These are phyloP conservation scores for Malacoraja senta DNA, from an alignment of 2,797 vertebrate species.

Conservation along the genomic window DNA sequence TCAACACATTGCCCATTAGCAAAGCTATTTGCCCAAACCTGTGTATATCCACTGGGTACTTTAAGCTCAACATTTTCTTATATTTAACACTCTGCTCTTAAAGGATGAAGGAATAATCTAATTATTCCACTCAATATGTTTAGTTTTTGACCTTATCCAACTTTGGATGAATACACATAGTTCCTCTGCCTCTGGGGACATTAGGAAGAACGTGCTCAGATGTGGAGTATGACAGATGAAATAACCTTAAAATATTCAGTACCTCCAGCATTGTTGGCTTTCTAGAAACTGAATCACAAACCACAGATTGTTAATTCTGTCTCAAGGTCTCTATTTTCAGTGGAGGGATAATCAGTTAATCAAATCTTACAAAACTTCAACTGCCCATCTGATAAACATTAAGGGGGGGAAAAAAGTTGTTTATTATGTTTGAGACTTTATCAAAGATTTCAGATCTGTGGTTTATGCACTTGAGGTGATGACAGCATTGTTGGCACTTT, in stretches of 20 bases:
- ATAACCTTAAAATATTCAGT: slow-evolving; percentile 14
- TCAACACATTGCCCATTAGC: slow-evolving; percentile 2
- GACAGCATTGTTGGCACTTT: slow-evolving; percentile 36
- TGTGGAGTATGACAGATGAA: slow-evolving; percentile 33
- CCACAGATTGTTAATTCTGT: slow-evolving; percentile 23
- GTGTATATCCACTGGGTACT: not conserved
- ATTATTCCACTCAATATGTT: slow-evolving; percentile 36
- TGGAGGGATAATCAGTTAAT: slow-evolving; percentile 29
- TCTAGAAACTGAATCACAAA: not conserved
- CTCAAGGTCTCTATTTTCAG: slow-evolving; percentile 12
- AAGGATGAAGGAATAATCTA: slow-evolving; percentile 31
- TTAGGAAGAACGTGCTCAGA: not conserved
- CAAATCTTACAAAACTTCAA: slow-evolving; percentile 35
- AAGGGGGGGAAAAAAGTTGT: slow-evolving; percentile 19
- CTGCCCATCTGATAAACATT: slow-evolving; percentile 38
- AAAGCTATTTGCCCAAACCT: slow-evolving; percentile 5
- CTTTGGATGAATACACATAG: slow-evolving; percentile 11
- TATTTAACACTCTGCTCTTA: slow-evolving; percentile 30
- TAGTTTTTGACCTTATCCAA: slow-evolving; percentile 14
- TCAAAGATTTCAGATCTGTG: slow-evolving; percentile 37
- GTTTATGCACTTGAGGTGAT: slow-evolving; percentile 28
- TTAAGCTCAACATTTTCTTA: slow-evolving; percentile 2
- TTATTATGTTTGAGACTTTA: slow-evolving; percentile 34
- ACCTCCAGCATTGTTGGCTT: not conserved
- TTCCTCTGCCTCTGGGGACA: not conserved